These are phyloP conservation scores for Turritopsis rubra DNA, from an alignment of 30 jellyfish, hydroid and myxozoan genomes.

Conservation along the genomic window DNA sequence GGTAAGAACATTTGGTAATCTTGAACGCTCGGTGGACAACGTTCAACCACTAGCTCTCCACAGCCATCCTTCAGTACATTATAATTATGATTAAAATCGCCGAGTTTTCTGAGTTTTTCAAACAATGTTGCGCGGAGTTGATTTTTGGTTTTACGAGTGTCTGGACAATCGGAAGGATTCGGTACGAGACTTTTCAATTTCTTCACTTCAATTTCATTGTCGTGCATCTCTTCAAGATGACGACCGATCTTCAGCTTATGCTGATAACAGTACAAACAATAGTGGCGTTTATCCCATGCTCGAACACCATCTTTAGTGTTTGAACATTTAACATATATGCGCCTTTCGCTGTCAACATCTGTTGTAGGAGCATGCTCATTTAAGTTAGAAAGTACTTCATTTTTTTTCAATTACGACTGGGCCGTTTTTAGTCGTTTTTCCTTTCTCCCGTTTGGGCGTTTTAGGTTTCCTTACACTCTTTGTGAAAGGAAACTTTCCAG, in stretches of 20 bases:
- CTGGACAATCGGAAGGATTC: neutral
- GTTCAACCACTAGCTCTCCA: constrained; percentile 4
- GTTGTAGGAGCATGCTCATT: neutral
- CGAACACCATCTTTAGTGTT: neutral
- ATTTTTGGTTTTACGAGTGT: neutral
- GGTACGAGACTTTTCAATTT: neutral
- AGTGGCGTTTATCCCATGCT: constrained; percentile 1
- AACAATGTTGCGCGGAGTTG: neutral
- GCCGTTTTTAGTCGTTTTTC: neutral
- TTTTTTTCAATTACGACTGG: neutral
- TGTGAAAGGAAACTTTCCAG: neutral
- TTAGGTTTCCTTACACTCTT: neutral
- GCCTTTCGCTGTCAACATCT: neutral
- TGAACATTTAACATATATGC: constrained; percentile 7
- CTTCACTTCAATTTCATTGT: neutral
- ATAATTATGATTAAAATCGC: neutral
- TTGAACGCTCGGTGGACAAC: constrained; percentile 1
- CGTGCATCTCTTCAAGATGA: neutral
- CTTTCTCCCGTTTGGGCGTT: neutral
- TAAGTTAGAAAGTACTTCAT: neutral
- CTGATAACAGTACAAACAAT: neutral
- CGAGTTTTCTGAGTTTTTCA: neutral
- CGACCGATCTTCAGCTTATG: neutral
- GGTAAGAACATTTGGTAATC: neutral
- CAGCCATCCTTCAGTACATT: neutral